Conservation (phyloP, 2,113 vertebrate genomes). For the Pelecanoides urinatrix region DNA sequence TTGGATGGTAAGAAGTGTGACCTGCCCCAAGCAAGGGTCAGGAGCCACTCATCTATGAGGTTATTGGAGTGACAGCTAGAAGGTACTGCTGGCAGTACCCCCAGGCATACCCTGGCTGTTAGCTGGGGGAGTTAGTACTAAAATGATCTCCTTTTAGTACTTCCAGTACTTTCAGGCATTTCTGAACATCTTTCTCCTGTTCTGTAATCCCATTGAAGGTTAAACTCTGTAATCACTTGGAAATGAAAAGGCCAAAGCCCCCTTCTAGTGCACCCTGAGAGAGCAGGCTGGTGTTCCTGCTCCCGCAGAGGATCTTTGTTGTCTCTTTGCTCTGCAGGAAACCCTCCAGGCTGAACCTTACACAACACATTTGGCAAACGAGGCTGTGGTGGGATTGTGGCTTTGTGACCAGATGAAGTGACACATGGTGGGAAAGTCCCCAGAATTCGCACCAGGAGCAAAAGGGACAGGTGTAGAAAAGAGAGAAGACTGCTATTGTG, state of each 20-base stretch:
- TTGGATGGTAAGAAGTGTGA: not conserved
- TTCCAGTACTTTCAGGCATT: not conserved
- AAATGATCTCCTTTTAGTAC: not conserved
- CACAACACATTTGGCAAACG: not conserved
- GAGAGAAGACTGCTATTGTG: not conserved
- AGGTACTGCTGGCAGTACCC: not conserved
- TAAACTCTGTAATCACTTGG: not conserved
- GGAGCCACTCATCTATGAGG: not conserved
- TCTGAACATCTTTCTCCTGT: not conserved
- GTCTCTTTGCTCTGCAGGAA: not conserved
- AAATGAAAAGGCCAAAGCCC: not conserved
- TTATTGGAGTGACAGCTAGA: not conserved
- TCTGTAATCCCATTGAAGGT: not conserved
- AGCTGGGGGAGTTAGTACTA: not conserved
- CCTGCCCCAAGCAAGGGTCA: not conserved
- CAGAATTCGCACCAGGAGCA: not conserved
- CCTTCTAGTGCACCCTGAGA: not conserved
- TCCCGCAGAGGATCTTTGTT: conserved; percentile 1
- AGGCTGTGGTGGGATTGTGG: not conserved
- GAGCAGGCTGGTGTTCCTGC: not conserved
- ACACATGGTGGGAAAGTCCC: conserved; percentile 6
- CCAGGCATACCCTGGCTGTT: not conserved
- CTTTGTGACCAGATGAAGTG: conserved; percentile 38
- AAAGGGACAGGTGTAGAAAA: not conserved
- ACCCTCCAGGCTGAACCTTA: conserved; percentile 20